Evolutionary conservation across 1,140 invertebrate species (phyloP), one percentile per base, ranked within the genome.

Genomic region (Mylabris phalerata): DNA sequence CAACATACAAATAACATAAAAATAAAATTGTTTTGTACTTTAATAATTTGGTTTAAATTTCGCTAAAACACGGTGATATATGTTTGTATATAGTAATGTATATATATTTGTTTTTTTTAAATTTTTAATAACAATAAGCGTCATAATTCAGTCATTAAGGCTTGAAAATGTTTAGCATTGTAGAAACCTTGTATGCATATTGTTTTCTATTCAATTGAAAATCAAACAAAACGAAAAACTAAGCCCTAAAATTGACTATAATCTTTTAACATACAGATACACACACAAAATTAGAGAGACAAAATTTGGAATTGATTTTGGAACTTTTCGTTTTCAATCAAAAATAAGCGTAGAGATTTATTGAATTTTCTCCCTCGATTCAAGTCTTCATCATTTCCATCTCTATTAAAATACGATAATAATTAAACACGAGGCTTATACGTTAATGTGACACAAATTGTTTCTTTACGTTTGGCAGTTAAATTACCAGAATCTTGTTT

Each of bases 401-500:
- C 38, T n/a, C 4, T 13, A 10, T n/a, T 50, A 45, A 51, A 38
- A 57, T 11, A 11, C 11, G 19, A 57, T 19, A 19, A 11, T 5
- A 32, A 38, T 67, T 78, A 84, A 69, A 84, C 83, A 60, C 82
- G 75, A 40, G 83, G 83, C 64, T 85, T 84, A 65, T 85, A 85
- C 3, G 82, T 84, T 46, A 84, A 73, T 25, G 82, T 84, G 46
- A 84, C 79, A 69, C 82, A 82, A 65, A 83, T 81, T 27, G 80
- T 83, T 69, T 83, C 82, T 57, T 80, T 77, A 64, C 82, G 79
- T 71, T 83, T 81, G 38, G 78, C 80, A 60, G 79, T 80, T 19
- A 19, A 19, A 19, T 19, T 19, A 64, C 81, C 79, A 39, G 78
- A 32, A 32, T 32, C 32, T 32, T 32, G 71, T 6, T 69, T 71